phyloP scores from a whole-genome alignment of 2,113 vertebrate genomes.

The Butorides virescens region DNA sequence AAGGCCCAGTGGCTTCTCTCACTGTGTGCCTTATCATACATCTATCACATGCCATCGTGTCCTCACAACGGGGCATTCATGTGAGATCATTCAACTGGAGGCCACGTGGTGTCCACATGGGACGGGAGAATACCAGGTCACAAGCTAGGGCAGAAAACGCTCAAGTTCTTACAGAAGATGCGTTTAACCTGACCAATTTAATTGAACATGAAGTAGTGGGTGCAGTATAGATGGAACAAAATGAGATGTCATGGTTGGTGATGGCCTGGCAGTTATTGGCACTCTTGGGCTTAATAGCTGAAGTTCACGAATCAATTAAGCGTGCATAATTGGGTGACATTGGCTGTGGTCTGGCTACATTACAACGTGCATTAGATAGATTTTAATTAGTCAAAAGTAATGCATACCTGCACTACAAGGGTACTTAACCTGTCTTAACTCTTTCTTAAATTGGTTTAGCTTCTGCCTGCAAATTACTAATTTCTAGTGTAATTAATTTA shows the following conservation, averaged over 20 bases:
- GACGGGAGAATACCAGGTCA: background rate
- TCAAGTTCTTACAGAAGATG: background rate
- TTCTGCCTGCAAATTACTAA: background rate
- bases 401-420: background rate
- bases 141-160: background rate
- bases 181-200: background rate
- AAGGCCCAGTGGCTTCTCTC: background rate
- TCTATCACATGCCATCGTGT: fast-evolving
- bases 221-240: background rate
- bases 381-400: background rate
- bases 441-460: background rate
- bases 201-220: background rate
- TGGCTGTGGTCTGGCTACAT: background rate
- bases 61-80: background rate
- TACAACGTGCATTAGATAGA: background rate
- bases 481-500: background rate
- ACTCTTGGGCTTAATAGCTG: background rate
- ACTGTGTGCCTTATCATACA: background rate
- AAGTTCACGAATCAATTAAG: background rate
- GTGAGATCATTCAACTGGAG: background rate
- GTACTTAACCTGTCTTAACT: background rate
- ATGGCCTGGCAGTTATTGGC: background rate
- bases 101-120: background rate
- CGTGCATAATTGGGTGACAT: background rate
- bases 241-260: background rate